Evolutionary conservation across 2,888 invertebrate genomes (phyloP).

Genomic region (Helleia helle): DNA sequence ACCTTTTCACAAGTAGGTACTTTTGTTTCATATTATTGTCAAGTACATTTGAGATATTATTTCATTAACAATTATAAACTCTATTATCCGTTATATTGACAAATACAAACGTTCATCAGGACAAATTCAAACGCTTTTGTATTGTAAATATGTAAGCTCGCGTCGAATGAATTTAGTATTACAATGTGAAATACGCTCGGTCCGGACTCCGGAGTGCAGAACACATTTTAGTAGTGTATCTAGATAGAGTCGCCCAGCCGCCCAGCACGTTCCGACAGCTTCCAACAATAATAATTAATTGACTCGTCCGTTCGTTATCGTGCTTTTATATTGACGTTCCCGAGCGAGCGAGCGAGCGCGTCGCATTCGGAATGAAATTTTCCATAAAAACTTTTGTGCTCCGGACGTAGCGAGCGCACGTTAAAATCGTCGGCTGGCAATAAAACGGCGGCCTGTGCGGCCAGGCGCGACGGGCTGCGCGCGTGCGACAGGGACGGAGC

Average conservation of each 20-base stretch:
- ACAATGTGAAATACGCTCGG: conserved; percentile 23
- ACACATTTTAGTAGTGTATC: conserved; percentile 38
- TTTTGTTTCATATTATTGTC: no score
- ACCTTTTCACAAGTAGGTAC: no score
- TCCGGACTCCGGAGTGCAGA: conserved; percentile 24
- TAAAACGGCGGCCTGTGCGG: conserved; percentile 73
- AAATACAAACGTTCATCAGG: background rate
- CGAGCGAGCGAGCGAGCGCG: conserved; percentile 58
- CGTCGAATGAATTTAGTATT: conserved; percentile 23
- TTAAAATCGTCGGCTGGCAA: conserved; percentile 74
- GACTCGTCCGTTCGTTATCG: conserved; percentile 74
- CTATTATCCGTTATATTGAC: background rate
- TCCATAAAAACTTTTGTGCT: conserved; percentile 75
- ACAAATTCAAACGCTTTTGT: conserved; percentile 6
- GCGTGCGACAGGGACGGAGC: conserved; percentile 56
- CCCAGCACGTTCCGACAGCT: conserved; percentile 61
- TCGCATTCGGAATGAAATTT: conserved; percentile 73
- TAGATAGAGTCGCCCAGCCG: conserved; percentile 47
- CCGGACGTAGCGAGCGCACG: conserved; percentile 74
- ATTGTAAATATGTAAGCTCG: conserved; percentile 1
- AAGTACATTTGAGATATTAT: no score
- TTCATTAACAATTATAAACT: background rate
- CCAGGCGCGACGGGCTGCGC: conserved; percentile 66
- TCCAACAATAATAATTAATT: conserved; percentile 74
- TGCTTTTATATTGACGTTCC: conserved; percentile 72